Percentiles rank a stretch among this genome's conserved stretches.
Evolutionary conservation across 2,888 invertebrate species (phyloP).

Genomic region (Synanthedon vespiformis): DNA sequence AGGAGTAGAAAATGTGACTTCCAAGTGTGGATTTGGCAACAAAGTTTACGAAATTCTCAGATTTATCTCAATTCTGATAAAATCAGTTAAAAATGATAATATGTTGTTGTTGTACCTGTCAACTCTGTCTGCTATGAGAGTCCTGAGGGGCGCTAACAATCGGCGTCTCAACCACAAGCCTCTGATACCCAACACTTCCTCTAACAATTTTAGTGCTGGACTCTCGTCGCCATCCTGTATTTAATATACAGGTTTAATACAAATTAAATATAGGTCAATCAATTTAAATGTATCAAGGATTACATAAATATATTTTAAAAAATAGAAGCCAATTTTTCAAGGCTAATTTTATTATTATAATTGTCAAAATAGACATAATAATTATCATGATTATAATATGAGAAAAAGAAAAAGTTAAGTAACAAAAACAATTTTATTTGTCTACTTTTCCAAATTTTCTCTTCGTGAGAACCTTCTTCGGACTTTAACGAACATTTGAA

Average conservation of each 20-base stretch:
- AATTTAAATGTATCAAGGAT: not conserved
- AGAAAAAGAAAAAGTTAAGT: too few relatives aligned
- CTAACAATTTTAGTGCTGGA: conserved; percentile 44
- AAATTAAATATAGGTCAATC: not conserved
- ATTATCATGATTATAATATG: too few relatives aligned
- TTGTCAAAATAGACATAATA: too few relatives aligned
- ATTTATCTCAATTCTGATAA: not conserved
- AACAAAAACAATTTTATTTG: too few relatives aligned
- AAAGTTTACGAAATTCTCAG: not conserved
- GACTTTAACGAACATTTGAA: too few relatives aligned
- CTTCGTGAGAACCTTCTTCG: too few relatives aligned
- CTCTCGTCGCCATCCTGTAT: conserved; percentile 53
- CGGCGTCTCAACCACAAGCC: conserved; percentile 53
- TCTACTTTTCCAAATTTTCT: too few relatives aligned
- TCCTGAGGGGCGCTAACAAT: conserved; percentile 50
- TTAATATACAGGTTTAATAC: not conserved
- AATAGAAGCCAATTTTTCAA: too few relatives aligned
- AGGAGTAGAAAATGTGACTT: too few relatives aligned
- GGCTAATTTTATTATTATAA: too few relatives aligned
- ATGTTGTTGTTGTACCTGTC: conserved; percentile 38
- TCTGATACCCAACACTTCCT: conserved; percentile 54
- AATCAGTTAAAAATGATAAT: conserved; percentile 2
- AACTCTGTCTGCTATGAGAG: conserved; percentile 55
- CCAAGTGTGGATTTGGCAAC: not conserved
- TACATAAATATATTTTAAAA: not conserved